Evolutionary conservation across 2,888 invertebrate species (phyloP), one percentile per base, ranked within the genome.

Genomic region (Carterocephalus palaemon): DNA sequence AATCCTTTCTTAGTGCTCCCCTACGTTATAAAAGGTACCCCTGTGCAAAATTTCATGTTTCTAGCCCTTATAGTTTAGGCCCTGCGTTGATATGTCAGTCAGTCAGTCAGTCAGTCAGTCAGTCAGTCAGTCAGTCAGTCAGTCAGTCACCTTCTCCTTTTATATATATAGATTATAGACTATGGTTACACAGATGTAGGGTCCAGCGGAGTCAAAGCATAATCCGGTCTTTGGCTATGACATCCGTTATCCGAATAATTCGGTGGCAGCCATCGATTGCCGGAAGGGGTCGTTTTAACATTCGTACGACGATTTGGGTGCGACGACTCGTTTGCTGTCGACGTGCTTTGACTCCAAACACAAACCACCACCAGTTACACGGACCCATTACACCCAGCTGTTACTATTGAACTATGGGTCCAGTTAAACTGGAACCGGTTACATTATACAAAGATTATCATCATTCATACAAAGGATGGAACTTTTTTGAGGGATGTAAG

Each of bases 291-390:
- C 46, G 38, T 47, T 53, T 53, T 51, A 51, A 49, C 51, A 53
- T 51, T 53, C 49, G 46, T 48, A 47, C 38, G 50, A 34, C 50
- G 53, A 53, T 47, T 50, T 40, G 38, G 9, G 42, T 46, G 50
- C 38, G 42, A 22, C 47, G 28, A 39, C 46, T 41, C 52, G 42
- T 42, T 46, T 46, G 43, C 31, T 38, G n/a, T 24, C 19, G n/a
- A 46, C 50, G 50, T 46, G 50, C 24, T 23, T 19, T 28, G 53
- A 53, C 36, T 32, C 36, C 41, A 50, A 29, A 29, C 31, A 17
- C 12, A 20, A 45, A 8, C 7, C 26, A 6, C 17, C 10, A 19
- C 41, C 41, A 41, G 9, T n/a, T 0, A 33, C 4, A n/a, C 9
- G 7, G 41, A 33, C 9, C 40, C 7, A 17, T 32, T 26, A 8